Evolutionary conservation across 2,797 vertebrate species (phyloP), one percentile per base, ranked within the genome.

Genomic region (Zalophus californianus): DNA sequence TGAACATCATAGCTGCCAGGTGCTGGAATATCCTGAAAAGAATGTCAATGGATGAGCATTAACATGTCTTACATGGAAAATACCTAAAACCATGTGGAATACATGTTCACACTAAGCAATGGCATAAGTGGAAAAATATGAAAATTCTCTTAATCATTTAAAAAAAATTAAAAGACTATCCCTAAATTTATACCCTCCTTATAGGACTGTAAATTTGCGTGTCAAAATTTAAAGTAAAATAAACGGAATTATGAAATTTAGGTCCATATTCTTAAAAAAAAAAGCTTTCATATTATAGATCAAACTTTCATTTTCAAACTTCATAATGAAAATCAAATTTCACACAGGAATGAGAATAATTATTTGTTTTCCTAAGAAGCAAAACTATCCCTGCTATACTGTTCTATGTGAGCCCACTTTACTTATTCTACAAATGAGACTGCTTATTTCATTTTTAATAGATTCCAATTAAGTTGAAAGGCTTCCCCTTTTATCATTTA

Each of bases 1-100:
- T 97, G 98, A 87, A 99, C 98, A 68, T 99, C 98, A 96, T 99
- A 99, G 11, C 94, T 97, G 78, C 98, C 99, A 62, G 99, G 98
- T 85, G 99, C 96, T 62, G 99, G 99, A 29, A 98, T 97, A 91
- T 98, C 98, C 99, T 99, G 80, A 87, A 94, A 94, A 97, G 90
- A 44, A 90, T 38, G 86, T 62, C 44, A 86, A 44, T 56, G 25
- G 18, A 90, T 56, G 7, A 87, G 23, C 1, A 12, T 82, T 79
- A 94, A 89, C 9, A 83, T 11, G 52, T 75, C 15, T 60, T 84
- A 91, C 13, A 50, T 64, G 14, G 52, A 92, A 93, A 90, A 90
- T 70, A 62, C 62, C 32, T 14, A 91, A 77, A 6, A 94, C 86
- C 7, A 75, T 32, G 44, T 2, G 68, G 9, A 3, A 70, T 38